Evolutionary conservation across 2,797 vertebrate species (phyloP).

Genomic region (Enteromius mattozi): DNA sequence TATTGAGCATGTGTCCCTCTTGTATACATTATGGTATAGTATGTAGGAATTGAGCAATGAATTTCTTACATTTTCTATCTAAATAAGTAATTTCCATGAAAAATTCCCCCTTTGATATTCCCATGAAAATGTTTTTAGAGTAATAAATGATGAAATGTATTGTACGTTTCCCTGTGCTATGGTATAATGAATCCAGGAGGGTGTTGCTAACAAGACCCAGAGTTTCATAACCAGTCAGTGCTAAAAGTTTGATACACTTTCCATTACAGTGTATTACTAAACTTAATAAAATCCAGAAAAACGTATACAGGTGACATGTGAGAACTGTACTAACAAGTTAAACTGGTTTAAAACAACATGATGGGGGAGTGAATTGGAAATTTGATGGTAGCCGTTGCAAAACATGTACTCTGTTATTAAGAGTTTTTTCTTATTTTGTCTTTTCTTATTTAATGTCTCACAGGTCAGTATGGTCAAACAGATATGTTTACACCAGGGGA

Average conservation of each 20-base stretch:
- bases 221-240: background rate
- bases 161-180: background rate
- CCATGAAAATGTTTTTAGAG: background rate
- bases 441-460: conserved; percentile 3
- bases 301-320: conserved; percentile 19
- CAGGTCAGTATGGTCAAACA: conserved; percentile 80
- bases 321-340: conserved; percentile 49
- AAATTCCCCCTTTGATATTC: background rate
- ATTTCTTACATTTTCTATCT: background rate
- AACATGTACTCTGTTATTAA: background rate
- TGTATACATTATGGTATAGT: background rate
- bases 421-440: background rate
- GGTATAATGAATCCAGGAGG: background rate
- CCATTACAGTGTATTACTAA: conserved; percentile 20
- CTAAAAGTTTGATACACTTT: background rate
- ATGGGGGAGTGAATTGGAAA: conserved; percentile 3
- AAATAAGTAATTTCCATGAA: background rate
- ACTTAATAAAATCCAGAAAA: conserved; percentile 2
- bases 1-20: background rate
- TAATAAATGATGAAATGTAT: background rate
- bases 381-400: conserved; percentile 2
- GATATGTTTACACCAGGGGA: conserved; percentile 82
- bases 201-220: background rate
- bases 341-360: conserved; percentile 33
- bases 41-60: background rate